Evolutionary conservation across 2,888 invertebrate species (phyloP).

Genomic region (Melanargia galathea): DNA sequence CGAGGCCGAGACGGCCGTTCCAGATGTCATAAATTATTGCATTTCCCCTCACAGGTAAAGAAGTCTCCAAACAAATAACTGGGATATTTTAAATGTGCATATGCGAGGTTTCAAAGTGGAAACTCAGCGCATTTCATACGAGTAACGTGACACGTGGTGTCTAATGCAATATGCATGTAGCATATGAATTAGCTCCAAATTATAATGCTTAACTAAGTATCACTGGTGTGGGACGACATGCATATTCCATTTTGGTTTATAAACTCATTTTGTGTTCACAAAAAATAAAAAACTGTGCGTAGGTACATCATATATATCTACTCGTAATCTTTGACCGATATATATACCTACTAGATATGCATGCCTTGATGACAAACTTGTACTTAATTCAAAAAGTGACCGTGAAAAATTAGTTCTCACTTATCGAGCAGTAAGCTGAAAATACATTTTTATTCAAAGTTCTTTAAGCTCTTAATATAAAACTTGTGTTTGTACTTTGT

Average conservation of each 20-base stretch:
- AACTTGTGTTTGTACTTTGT: too few species aligned
- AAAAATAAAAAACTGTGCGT: background rate
- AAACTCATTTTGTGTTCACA: background rate
- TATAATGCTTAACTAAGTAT: background rate
- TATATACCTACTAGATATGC: too few species aligned
- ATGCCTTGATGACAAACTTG: too few species aligned
- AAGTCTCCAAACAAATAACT: background rate
- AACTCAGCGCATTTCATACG: background rate
- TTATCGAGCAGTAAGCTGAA: too few species aligned
- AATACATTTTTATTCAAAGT: too few species aligned
- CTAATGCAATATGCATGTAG: constrained; percentile 24
- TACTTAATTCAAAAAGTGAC: too few species aligned
- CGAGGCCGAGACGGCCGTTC: too few species aligned
- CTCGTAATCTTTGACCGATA: too few species aligned
- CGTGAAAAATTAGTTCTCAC: too few species aligned
- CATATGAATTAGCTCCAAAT: constrained; percentile 12
- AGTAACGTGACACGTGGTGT: background rate
- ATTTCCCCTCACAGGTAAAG: background rate
- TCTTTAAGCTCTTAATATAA: too few species aligned
- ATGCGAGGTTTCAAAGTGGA: background rate
- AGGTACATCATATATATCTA: too few species aligned
- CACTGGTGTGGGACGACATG: constrained; percentile 7
- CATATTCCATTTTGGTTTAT: constrained; percentile 14
- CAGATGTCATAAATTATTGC: too few species aligned
- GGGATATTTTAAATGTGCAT: background rate